Evolutionary conservation across 2,888 invertebrate genomes (phyloP).

Genomic region (Dichetophora obliterata): DNA sequence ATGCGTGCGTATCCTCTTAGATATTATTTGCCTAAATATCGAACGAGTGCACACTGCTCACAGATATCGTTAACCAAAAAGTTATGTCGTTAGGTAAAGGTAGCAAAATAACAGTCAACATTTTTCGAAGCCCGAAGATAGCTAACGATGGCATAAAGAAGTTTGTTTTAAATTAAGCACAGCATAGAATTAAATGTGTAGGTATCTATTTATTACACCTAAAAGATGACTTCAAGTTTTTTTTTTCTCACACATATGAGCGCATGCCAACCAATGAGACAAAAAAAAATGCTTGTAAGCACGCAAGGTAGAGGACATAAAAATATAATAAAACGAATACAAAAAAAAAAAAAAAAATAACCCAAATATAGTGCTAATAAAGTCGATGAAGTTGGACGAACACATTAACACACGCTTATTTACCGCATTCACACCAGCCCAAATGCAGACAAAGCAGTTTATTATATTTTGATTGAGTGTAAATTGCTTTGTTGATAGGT

Average conservation of each 20-base stretch:
- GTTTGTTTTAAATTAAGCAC: neutral
- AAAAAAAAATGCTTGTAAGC: neutral
- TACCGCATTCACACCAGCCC: neutral
- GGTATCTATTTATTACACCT: slow-evolving; percentile 37
- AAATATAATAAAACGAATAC: slow-evolving; percentile 8
- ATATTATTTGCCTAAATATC: slow-evolving; percentile 25
- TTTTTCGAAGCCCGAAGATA: neutral
- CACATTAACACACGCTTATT: neutral
- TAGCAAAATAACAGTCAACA: neutral
- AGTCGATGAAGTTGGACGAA: slow-evolving; percentile 25
- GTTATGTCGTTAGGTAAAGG: neutral
- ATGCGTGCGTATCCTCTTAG: slow-evolving; percentile 33
- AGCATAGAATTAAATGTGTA: slow-evolving; percentile 53
- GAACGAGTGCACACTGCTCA: neutral
- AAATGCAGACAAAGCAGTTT: slow-evolving; percentile 50
- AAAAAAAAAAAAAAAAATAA: slow-evolving; percentile 47
- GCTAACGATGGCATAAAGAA: slow-evolving; percentile 49
- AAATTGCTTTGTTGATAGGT: slow-evolving; percentile 54
- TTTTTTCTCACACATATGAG: neutral
- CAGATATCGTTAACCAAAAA: neutral
- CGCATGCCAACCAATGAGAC: neutral
- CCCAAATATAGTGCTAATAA: slow-evolving; percentile 48
- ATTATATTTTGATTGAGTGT: slow-evolving; percentile 58
- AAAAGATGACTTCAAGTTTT: slow-evolving; percentile 35
- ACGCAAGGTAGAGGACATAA: slow-evolving; percentile 7